Conservation (phyloP, 2,797 vertebrate species). For the Acanthiza pusilla region DNA sequence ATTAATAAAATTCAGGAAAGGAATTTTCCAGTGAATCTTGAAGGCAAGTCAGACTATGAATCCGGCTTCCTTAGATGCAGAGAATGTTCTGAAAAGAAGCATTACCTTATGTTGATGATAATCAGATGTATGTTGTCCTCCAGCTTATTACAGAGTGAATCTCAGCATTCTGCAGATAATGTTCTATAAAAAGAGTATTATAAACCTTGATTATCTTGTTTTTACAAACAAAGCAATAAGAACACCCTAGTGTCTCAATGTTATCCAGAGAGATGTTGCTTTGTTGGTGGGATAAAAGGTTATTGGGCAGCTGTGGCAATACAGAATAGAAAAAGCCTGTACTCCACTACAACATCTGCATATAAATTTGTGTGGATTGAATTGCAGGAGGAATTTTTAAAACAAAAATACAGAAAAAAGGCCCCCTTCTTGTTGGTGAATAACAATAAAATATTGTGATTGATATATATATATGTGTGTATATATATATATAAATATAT, state of each 20-base stretch:
- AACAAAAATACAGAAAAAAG: neutral
- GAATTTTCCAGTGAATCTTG: neutral
- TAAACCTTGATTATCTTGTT: neutral
- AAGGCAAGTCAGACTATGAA: neutral
- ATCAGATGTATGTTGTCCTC: slow-evolving; percentile 15
- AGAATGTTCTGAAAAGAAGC: slow-evolving; percentile 6
- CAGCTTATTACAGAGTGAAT: neutral
- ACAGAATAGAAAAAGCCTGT: neutral
- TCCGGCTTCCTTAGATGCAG: neutral
- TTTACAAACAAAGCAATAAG: slow-evolving; percentile 23
- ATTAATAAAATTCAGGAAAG: slow-evolving; percentile 45
- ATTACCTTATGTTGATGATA: slow-evolving; percentile 24
- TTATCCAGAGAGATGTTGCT: neutral
- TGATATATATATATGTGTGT: no score
- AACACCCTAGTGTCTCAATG: neutral
- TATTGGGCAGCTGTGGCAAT: neutral
- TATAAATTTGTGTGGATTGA: neutral
- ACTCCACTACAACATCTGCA: neutral
- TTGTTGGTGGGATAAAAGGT: neutral
- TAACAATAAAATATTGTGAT: neutral
- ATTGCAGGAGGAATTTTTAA: neutral
- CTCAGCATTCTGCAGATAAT: neutral
- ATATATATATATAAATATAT: no score
- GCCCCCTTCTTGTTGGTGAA: neutral
- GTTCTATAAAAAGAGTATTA: slow-evolving; percentile 23